phyloP scores from a whole-genome alignment of 2,888 invertebrate genomes.

The Yponomeuta sedellus region DNA sequence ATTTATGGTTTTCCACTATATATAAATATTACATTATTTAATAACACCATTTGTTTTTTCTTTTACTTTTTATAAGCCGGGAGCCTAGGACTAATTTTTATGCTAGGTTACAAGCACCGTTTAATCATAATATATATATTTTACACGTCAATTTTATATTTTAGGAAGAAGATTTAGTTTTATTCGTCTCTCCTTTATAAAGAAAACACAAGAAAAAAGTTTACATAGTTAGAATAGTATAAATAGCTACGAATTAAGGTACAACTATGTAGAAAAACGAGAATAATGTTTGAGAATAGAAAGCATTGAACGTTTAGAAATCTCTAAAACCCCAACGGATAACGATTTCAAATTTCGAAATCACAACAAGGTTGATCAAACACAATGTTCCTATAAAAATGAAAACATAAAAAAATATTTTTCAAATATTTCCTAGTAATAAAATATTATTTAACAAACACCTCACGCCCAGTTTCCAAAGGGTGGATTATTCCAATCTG shows the following conservation, averaged over 20 bases:
- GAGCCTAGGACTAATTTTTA: constrained; percentile 11
- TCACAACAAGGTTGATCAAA: no score
- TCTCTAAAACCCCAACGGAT: no score
- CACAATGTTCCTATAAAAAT: background rate
- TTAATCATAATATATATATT: constrained; percentile 6
- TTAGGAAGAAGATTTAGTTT: background rate
- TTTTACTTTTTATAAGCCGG: constrained; percentile 13
- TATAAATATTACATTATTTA: background rate
- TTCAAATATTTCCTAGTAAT: background rate
- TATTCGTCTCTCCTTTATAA: background rate
- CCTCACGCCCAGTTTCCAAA: background rate
- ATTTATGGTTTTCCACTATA: background rate
- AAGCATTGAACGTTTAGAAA: no score
- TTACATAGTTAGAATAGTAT: background rate
- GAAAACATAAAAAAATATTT: background rate
- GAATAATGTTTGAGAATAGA: background rate
- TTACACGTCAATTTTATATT: background rate
- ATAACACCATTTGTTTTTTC: background rate
- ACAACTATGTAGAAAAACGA: background rate
- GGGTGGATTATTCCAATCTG: background rate
- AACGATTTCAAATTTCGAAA: no score
- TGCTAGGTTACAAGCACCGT: constrained; percentile 12
- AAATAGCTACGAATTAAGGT: background rate
- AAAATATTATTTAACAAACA: background rate
- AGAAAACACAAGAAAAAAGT: no score